These are phyloP conservation scores for Smithornis capensis DNA, from an alignment of 2,113 vertebrate genomes.

Conservation along the genomic window DNA sequence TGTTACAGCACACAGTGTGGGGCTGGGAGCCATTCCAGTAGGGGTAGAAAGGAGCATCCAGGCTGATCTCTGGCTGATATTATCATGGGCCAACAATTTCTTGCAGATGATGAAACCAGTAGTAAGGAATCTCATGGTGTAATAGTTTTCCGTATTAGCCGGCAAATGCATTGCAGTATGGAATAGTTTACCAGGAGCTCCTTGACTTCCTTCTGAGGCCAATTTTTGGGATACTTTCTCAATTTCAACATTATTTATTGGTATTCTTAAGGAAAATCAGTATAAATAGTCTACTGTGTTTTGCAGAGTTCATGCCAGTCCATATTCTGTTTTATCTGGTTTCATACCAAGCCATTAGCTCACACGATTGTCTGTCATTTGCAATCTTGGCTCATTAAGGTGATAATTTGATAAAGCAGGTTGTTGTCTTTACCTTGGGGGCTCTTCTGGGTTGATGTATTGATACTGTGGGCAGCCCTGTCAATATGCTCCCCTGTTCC, in stretches of 20 bases:
- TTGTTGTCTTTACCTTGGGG: slow-evolving; percentile 48
- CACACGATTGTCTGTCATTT: background rate
- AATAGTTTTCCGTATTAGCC: background rate
- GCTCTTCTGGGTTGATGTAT: background rate
- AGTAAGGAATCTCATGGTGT: background rate
- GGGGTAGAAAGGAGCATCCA: background rate
- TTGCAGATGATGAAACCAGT: background rate
- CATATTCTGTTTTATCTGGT: background rate
- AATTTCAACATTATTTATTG: background rate
- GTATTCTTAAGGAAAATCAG: background rate
- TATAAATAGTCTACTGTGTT: background rate
- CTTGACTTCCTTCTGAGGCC: background rate
- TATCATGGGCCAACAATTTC: background rate
- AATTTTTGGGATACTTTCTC: background rate
- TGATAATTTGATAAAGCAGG: background rate
- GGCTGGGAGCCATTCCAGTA: background rate
- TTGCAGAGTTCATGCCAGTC: background rate
- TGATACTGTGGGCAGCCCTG: slow-evolving; percentile 1
- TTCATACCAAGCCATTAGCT: background rate
- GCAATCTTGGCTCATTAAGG: slow-evolving; percentile 36
- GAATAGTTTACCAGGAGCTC: background rate
- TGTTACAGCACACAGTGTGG: rapidly evolving
- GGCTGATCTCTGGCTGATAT: background rate
- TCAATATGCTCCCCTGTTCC: background rate
- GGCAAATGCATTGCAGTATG: background rate